phyloP scores from a whole-genome alignment of 2,797 vertebrate genomes.

The Phalloptychus januarius region DNA sequence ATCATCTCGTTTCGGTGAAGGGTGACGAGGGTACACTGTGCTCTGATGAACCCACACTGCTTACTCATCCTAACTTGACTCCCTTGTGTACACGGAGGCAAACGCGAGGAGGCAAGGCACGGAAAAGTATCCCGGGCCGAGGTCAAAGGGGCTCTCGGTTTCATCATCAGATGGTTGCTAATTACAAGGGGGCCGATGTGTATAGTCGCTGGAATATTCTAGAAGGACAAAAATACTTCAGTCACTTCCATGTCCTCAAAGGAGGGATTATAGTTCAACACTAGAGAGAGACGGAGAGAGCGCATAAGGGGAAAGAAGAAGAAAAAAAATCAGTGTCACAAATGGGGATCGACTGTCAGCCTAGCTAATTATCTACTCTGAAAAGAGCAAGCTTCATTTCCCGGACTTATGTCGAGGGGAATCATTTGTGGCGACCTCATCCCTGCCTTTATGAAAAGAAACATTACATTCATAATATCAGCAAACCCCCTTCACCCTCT shows the following conservation, averaged over 20 bases:
- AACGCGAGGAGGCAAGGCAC: constrained; percentile 27
- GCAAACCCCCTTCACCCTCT: not conserved
- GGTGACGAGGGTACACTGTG: constrained; percentile 50
- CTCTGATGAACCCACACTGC: constrained; percentile 45
- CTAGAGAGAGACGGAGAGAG: constrained; percentile 27
- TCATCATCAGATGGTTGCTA: constrained; percentile 63
- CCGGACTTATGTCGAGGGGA: constrained; percentile 72
- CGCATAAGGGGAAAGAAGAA: constrained; percentile 8
- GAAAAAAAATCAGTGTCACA: constrained; percentile 43
- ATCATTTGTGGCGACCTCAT: constrained; percentile 78
- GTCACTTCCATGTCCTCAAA: constrained; percentile 71
- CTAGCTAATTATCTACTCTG: constrained; percentile 80
- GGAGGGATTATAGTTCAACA: constrained; percentile 72
- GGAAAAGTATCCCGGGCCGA: constrained; percentile 38
- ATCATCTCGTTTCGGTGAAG: constrained; percentile 16
- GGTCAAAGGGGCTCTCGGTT: constrained; percentile 69
- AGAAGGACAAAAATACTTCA: constrained; percentile 62
- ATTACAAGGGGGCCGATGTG: constrained; percentile 71
- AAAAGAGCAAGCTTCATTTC: constrained; percentile 79
- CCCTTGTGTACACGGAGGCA: constrained; percentile 46
- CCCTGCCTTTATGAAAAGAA: constrained; percentile 77
- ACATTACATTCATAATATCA: constrained; percentile 74
- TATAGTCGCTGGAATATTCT: constrained; percentile 72
- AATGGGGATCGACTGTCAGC: constrained; percentile 80
- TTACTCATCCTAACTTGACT: constrained; percentile 70